These are phyloP conservation scores for Chrysomela aeneicollis DNA, from an alignment of 2,888 invertebrate genomes.

Conservation along the genomic window DNA sequence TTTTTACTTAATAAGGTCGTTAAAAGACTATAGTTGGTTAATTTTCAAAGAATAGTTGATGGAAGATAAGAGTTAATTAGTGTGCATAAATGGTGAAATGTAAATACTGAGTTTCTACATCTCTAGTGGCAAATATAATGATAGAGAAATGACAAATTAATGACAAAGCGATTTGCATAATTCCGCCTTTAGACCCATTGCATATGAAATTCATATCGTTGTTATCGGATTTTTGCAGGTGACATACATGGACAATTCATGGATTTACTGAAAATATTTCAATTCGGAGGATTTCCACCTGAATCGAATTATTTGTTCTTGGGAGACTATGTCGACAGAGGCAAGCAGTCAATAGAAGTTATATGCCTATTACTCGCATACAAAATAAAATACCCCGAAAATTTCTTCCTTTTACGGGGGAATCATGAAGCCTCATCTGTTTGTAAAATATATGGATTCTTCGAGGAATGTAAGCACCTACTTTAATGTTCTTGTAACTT, in stretches of 20 bases:
- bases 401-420: conserved; percentile 72
- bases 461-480: conserved; percentile 66
- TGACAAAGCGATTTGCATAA: too few relatives aligned
- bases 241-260: conserved; percentile 73
- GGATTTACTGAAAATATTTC: conserved; percentile 69
- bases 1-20: too few relatives aligned
- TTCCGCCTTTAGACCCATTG: too few relatives aligned
- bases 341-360: conserved; percentile 71
- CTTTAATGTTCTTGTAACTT: not conserved
- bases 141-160: too few relatives aligned
- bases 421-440: conserved; percentile 75
- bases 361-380: conserved; percentile 72
- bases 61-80: too few relatives aligned
- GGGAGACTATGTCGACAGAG: conserved; percentile 70
- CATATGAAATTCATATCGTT: too few relatives aligned
- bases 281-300: conserved; percentile 73
- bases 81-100: too few relatives aligned
- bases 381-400: conserved; percentile 75
- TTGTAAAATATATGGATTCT: conserved; percentile 72
- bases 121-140: too few relatives aligned
- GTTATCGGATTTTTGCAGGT: conserved; percentile 61
- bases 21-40: too few relatives aligned
- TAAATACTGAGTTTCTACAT: too few relatives aligned
- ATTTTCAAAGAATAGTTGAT: too few relatives aligned
- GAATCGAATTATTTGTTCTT: conserved; percentile 73